These are phyloP conservation scores for Lanistes nyassanus DNA, from an alignment of 1,140 invertebrate genomes.

Conservation along the genomic window DNA sequence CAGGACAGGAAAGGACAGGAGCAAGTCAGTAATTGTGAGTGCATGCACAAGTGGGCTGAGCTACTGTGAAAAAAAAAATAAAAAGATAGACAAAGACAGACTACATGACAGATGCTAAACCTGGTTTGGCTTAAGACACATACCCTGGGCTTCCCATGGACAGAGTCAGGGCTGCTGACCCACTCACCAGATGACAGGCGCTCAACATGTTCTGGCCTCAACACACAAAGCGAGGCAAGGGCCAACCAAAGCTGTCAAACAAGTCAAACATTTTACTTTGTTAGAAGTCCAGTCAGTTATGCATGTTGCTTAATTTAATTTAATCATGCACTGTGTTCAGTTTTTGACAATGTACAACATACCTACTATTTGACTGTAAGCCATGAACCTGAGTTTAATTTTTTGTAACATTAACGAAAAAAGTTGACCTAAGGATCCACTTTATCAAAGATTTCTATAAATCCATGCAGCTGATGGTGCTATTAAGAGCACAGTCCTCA, in stretches of 20 bases:
- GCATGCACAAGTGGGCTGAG: neutral
- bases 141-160: conserved; percentile 74
- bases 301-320: no score
- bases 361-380: no score
- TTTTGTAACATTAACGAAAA: no score
- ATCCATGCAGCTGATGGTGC: no score
- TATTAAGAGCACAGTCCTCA: no score
- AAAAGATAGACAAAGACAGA: conserved; percentile 2
- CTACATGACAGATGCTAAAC: neutral
- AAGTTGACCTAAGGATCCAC: no score
- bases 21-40: neutral
- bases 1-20: neutral
- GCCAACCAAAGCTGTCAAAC: conserved; percentile 82
- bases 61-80: neutral
- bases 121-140: conserved; percentile 35
- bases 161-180: conserved; percentile 69
- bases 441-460: no score
- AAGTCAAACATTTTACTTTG: neutral
- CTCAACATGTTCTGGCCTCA: conserved; percentile 91
- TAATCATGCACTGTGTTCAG: no score
- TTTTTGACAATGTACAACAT: no score
- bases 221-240: conserved; percentile 90
- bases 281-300: no score
- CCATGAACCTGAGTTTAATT: no score
- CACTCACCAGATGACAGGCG: conserved; percentile 80